Evolutionary conservation across 2,797 vertebrate genomes (phyloP), one percentile per base, ranked within the genome.

Genomic region (Poecile montanus): DNA sequence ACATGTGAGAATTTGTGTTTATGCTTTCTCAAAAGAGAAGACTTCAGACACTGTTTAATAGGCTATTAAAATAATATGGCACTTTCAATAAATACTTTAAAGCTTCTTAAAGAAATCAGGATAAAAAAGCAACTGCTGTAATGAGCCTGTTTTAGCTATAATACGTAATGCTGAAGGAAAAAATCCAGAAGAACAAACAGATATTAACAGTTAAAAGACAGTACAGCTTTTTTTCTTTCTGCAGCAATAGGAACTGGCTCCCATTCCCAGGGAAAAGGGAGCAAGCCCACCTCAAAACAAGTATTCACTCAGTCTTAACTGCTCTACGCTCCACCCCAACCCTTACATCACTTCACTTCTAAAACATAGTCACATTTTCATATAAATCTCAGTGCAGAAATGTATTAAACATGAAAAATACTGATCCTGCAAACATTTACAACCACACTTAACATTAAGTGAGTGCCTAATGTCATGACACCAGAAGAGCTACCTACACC

Each of bases 111-210:
- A 97, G 96, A 98, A 98, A 98, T 87, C 77, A 77, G 89, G 93
- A 93, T 96, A 94, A 96, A 97, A 97, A 98, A 98, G 98, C 98
- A 98, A 98, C 98, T 98, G 97, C 98, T 98, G 98, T 97, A 98
- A 97, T 84, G 91, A 98, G 96, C 95, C 96, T 96, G 92, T 94
- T 98, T 97, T 95, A 96, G 96, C 91, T 74, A 74, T 88, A 93
- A 94, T 85, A 94, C 51, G 68, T 94, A 93, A 93, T 60, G 95
- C 93, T 91, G 75, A 95, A 94, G 96, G 95, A 96, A 97, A 95
- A 94, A 97, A 94, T 95, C 95, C 95, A 95, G 92, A 97, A 91
- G 88, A 94, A 85, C 88, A 96, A 85, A 94, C 74, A 91, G 89
- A 93, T 91, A 92, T 78, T 62, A 85, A 94, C 54, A 96, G 84